Conservation (phyloP, 1,140 invertebrate species). For the Drosophila auraria region DNA sequence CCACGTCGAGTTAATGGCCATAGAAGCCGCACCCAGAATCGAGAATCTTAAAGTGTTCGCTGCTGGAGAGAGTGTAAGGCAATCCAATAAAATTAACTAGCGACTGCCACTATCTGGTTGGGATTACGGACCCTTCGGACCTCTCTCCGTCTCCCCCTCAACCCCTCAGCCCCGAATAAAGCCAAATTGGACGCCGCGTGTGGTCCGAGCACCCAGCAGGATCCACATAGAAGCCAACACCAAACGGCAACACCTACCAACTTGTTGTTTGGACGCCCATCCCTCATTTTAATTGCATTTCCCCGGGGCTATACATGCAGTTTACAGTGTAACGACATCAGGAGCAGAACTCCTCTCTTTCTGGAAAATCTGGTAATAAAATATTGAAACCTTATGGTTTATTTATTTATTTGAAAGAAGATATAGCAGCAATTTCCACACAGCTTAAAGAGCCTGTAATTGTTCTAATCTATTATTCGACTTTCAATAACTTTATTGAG, state of each 20-base stretch:
- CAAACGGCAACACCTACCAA: constrained; percentile 29
- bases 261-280: constrained; percentile 32
- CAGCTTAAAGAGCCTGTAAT: not conserved
- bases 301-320: constrained; percentile 9
- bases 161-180: constrained; percentile 1
- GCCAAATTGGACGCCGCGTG: constrained; percentile 40
- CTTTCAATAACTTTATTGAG: not conserved
- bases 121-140: constrained; percentile 3
- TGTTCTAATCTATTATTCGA: not conserved
- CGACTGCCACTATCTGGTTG: constrained; percentile 50
- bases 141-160: not conserved
- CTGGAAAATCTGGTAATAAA: constrained; percentile 5
- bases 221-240: constrained; percentile 28
- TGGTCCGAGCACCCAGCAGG: constrained; percentile 42
- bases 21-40: constrained; percentile 44
- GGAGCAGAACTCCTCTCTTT: not conserved
- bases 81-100: constrained; percentile 76
- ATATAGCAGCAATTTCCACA: not conserved
- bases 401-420: not conserved
- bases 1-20: constrained; percentile 60
- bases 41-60: constrained; percentile 57
- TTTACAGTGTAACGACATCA: constrained; percentile 16
- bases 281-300: constrained; percentile 58
- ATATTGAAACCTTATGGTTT: not conserved
- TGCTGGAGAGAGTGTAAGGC: constrained; percentile 73